Evolutionary conservation across 2,113 vertebrate species (phyloP).

Genomic region (Arizona elegans): DNA sequence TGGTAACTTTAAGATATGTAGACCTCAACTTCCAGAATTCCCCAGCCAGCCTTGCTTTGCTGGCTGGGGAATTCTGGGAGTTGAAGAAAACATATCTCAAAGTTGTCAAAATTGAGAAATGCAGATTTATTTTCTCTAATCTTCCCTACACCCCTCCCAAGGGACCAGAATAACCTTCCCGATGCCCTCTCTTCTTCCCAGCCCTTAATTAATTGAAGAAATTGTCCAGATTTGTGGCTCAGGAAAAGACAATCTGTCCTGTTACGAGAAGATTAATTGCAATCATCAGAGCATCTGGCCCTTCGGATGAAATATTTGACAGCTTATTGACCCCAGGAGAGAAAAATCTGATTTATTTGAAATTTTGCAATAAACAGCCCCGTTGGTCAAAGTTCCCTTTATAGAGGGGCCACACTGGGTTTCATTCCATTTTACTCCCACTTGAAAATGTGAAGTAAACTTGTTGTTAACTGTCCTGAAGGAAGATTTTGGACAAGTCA

Average conservation of each 20-base stretch:
- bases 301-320: constrained; percentile 63
- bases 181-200: background rate
- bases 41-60: background rate
- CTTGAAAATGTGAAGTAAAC: constrained; percentile 59
- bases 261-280: constrained; percentile 62
- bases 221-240: background rate
- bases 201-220: background rate
- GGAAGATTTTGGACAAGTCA: constrained; percentile 38
- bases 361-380: constrained; percentile 49
- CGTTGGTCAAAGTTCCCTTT: constrained; percentile 32
- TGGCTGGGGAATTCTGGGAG: background rate
- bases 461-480: constrained; percentile 47
- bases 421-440: background rate
- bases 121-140: background rate
- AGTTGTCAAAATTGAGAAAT: background rate
- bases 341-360: constrained; percentile 60
- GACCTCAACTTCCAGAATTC: background rate
- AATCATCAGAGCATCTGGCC: constrained; percentile 53
- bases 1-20: background rate
- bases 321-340: constrained; percentile 55
- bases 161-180: background rate
- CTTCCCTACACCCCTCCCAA: background rate
- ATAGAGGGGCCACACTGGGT: constrained; percentile 45
- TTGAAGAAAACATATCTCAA: background rate
- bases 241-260: constrained; percentile 23